Evolutionary conservation across 2,113 vertebrate species (phyloP).

Genomic region (Machaerirhynchus nigripectus): DNA sequence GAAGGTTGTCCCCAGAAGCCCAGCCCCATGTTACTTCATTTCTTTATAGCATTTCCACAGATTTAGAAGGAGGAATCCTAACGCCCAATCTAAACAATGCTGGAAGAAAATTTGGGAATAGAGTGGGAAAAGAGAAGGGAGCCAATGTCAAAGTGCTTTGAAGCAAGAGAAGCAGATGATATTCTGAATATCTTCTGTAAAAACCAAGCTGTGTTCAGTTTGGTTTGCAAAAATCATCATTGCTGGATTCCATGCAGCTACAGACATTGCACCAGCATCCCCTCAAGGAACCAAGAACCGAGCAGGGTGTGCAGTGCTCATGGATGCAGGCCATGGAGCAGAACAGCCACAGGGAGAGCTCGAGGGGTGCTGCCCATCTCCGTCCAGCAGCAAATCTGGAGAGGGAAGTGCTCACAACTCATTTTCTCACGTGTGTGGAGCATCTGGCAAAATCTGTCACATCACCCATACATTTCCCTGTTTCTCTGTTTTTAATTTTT

Average conservation of each 20-base stretch:
- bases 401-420: neutral
- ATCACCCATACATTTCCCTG: neutral
- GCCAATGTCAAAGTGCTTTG: neutral
- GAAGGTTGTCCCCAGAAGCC: neutral
- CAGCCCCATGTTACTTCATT: neutral
- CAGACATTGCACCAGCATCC: accelerated
- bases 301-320: accelerated
- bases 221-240: neutral
- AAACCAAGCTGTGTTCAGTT: neutral
- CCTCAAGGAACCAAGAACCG: neutral
- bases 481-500: neutral
- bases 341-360: neutral
- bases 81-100: neutral
- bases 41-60: neutral
- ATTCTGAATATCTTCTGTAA: neutral
- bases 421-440: neutral
- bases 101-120: neutral
- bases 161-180: neutral
- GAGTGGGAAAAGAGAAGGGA: neutral
- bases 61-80: neutral
- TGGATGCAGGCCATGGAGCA: neutral
- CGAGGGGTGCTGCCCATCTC: accelerated
- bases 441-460: neutral
- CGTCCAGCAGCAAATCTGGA: neutral
- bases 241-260: neutral